Evolutionary conservation across 2,888 invertebrate genomes (phyloP).

Genomic region (Volucella bombylans): DNA sequence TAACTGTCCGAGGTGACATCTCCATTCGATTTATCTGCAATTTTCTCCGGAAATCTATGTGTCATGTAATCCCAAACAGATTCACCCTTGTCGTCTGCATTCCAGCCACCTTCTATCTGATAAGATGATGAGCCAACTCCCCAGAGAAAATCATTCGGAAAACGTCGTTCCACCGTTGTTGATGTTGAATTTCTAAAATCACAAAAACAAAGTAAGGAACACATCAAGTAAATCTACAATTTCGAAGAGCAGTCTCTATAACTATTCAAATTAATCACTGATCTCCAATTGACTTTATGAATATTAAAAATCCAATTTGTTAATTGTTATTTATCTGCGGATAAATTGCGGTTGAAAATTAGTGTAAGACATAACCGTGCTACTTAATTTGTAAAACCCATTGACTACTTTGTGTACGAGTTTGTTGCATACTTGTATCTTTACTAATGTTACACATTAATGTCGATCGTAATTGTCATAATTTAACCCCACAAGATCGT

Average conservation of each 20-base stretch:
- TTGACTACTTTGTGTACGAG: too few relatives aligned
- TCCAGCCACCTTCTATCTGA: constrained; percentile 82
- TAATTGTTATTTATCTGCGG: not conserved
- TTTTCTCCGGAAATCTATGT: constrained; percentile 85
- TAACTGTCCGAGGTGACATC: constrained; percentile 85
- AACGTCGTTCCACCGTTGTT: constrained; percentile 75
- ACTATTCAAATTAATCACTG: constrained; percentile 19
- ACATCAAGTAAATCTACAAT: not conserved
- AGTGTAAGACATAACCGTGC: not conserved
- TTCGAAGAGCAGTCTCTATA: not conserved
- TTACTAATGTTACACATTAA: constrained; percentile 38
- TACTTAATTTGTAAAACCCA: not conserved
- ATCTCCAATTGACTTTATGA: constrained; percentile 4
- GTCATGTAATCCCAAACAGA: constrained; percentile 86
- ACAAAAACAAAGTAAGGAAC: not conserved
- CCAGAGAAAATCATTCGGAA: constrained; percentile 82
- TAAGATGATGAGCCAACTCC: constrained; percentile 82
- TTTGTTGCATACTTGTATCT: not conserved
- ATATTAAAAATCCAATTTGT: not conserved
- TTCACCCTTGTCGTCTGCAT: constrained; percentile 83
- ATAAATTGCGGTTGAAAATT: not conserved
- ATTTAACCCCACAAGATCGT: constrained; percentile 3
- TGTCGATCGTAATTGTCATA: constrained; percentile 50
- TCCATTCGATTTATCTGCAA: constrained; percentile 85
- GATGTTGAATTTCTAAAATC: constrained; percentile 39